Conservation (phyloP, 2,888 invertebrate species). For the Beris morrisii region DNA sequence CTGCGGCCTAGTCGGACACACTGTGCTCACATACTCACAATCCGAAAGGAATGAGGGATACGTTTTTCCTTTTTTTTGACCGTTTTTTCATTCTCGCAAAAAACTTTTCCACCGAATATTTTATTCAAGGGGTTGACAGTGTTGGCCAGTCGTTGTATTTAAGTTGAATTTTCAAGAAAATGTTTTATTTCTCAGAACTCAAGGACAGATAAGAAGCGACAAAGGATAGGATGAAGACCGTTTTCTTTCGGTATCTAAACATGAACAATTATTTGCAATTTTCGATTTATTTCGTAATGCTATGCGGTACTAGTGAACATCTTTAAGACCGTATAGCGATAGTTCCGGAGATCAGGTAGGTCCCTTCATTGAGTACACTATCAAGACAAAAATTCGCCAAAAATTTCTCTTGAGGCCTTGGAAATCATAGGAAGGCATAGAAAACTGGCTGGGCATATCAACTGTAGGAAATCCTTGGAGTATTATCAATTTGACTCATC, state of each 20-base stretch:
- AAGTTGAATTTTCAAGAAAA: slow-evolving; percentile 32
- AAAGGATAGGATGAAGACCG: slow-evolving; percentile 8
- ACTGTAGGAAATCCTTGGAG: too few relatives aligned
- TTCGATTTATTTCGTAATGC: too few relatives aligned
- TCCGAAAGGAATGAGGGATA: neutral
- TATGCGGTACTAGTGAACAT: too few relatives aligned
- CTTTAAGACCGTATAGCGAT: too few relatives aligned
- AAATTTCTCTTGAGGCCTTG: too few relatives aligned
- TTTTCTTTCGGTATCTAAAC: neutral
- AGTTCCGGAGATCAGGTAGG: too few relatives aligned
- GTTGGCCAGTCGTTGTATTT: slow-evolving; percentile 28
- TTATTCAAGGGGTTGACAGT: slow-evolving; percentile 31
- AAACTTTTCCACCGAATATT: slow-evolving; percentile 25
- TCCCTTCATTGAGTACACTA: too few relatives aligned
- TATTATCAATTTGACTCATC: too few relatives aligned
- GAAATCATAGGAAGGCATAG: too few relatives aligned
- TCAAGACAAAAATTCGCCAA: too few relatives aligned
- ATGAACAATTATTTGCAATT: too few relatives aligned
- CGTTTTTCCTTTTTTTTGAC: slow-evolving; percentile 7
- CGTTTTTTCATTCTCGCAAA: slow-evolving; percentile 17
- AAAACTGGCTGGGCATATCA: too few relatives aligned
- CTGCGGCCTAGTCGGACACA: slow-evolving; percentile 34
- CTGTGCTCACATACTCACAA: slow-evolving; percentile 22
- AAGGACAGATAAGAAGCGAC: neutral
- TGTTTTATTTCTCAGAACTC: slow-evolving; percentile 25